These are phyloP conservation scores for human DNA, from an alignment of 2,113 vertebrate species.

Conservation along the genomic window GRCh38 chr4:61411501-61412000, in stretches of 20 bases:
- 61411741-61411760: not conserved
- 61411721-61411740: constrained; percentile 9
- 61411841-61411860: not conserved
- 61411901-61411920: not conserved
- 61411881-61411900: constrained; percentile 14
- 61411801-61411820: constrained; percentile 2
- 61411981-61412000: not conserved
- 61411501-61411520: not conserved
- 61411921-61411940: not conserved
- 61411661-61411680: not conserved
- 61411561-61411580: not conserved
- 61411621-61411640: not conserved
- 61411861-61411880: not conserved
- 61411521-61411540: not conserved
- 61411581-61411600: not conserved
- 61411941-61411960: not conserved
- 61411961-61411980: not conserved
- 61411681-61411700: not conserved
- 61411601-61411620: not conserved
- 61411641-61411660: not conserved
- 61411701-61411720: not conserved
- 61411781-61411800: not conserved
- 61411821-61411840: not conserved
- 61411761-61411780: not conserved
- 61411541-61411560: not conserved